Conservation (phyloP, 2,797 vertebrate species). For the Muraenolepis orangiensis region DNA sequence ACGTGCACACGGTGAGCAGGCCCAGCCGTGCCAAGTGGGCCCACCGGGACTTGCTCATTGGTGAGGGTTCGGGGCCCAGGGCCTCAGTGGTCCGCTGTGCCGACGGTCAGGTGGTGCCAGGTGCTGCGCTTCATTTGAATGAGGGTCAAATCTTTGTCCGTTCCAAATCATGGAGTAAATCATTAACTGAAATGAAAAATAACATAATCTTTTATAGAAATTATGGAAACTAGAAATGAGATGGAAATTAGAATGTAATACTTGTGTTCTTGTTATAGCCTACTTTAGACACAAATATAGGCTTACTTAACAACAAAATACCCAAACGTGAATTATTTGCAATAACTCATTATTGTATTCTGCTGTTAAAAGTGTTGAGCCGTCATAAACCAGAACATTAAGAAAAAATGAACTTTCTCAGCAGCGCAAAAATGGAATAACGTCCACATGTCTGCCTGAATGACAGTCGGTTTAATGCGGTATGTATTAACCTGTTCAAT, state of each 20-base stretch:
- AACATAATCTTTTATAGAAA: background rate
- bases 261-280: background rate
- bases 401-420: background rate
- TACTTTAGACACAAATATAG: background rate
- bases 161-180: slow-evolving; percentile 51
- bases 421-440: background rate
- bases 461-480: slow-evolving; percentile 6
- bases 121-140: slow-evolving; percentile 63
- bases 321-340: background rate
- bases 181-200: background rate
- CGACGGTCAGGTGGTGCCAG: slow-evolving; percentile 49
- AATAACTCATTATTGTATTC: background rate
- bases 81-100: slow-evolving; percentile 57
- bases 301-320: background rate
- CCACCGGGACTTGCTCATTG: slow-evolving; percentile 76
- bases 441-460: background rate
- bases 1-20: slow-evolving; percentile 75
- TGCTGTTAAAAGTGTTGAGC: background rate
- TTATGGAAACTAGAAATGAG: background rate
- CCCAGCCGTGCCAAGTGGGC: slow-evolving; percentile 65
- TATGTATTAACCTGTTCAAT: no score
- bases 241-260: background rate
- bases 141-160: slow-evolving; percentile 57
- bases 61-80: slow-evolving; percentile 57
- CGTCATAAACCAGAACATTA: background rate